Percentiles rank a stretch among this genome's conserved stretches.
Evolutionary conservation across 2,797 vertebrate species (phyloP).

Genomic region (Sebastes oblongus): DNA sequence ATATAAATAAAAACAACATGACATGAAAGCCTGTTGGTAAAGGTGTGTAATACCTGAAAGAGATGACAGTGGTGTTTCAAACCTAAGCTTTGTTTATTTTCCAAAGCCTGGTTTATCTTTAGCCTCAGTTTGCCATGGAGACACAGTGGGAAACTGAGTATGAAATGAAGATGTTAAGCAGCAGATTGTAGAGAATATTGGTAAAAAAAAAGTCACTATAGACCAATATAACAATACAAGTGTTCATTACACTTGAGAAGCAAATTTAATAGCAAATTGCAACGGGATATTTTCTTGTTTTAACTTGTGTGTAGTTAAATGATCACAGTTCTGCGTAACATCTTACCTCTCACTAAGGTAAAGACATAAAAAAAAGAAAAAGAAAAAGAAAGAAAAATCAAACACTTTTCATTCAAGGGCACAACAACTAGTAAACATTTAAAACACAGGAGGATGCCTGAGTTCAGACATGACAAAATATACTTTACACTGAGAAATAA

Average conservation of each 20-base stretch:
- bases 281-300: background rate
- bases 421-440: background rate
- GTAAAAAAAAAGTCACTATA: background rate
- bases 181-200: conserved; percentile 10
- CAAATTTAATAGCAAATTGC: background rate
- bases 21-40: background rate
- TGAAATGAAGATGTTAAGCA: conserved; percentile 42
- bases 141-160: conserved; percentile 42
- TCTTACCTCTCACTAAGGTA: background rate
- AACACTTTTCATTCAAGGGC: background rate
- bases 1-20: background rate
- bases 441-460: background rate
- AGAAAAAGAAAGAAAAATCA: background rate
- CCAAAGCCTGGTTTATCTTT: conserved; percentile 46
- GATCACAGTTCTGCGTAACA: conserved; percentile 10
- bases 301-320: background rate
- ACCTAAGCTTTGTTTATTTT: conserved; percentile 36
- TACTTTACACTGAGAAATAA: background rate
- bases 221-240: background rate
- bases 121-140: conserved; percentile 41
- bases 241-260: background rate
- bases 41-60: conserved; percentile 34
- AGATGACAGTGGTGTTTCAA: conserved; percentile 31
- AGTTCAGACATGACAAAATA: background rate
- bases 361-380: background rate